phyloP scores from a whole-genome alignment of 1,140 invertebrate genomes.

The Tetramorium simillimum region DNA sequence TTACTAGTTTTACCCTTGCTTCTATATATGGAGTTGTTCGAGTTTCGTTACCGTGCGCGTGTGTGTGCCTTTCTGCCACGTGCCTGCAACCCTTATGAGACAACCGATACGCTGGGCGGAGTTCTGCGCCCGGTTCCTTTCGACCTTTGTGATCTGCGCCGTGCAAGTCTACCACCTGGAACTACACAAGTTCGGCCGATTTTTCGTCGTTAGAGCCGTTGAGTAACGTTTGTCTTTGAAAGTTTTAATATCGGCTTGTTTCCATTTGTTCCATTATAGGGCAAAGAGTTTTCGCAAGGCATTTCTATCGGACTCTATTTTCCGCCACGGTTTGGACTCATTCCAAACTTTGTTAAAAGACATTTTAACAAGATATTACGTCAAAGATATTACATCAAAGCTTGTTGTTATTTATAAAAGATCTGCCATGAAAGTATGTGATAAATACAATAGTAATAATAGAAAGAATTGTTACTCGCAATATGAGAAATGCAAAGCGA shows the following conservation, averaged over 20 bases:
- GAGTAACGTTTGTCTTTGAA: constrained; percentile 46
- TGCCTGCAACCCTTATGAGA: constrained; percentile 80
- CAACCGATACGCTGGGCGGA: constrained; percentile 80
- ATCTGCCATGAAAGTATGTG: neutral
- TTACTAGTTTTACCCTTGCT: constrained; percentile 31
- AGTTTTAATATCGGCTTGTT: constrained; percentile 34
- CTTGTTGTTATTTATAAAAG: neutral
- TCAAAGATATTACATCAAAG: neutral
- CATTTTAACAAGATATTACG: neutral
- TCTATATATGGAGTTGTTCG: constrained; percentile 14
- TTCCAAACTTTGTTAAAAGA: neutral
- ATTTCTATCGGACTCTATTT: neutral
- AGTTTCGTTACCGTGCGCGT: constrained; percentile 45
- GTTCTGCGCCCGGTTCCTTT: constrained; percentile 74
- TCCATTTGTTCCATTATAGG: neutral
- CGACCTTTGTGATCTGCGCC: constrained; percentile 71
- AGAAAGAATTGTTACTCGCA: neutral
- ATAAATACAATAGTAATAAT: neutral
- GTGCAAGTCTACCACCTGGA: constrained; percentile 77
- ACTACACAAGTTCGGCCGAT: constrained; percentile 69
- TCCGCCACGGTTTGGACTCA: neutral
- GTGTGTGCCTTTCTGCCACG: constrained; percentile 71
- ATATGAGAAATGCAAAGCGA: neutral
- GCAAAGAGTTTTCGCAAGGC: neutral
- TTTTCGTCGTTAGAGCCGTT: constrained; percentile 65